Evolutionary conservation across 30 jellyfish, hydroid and myxozoan species (phyloP), one percentile per base, ranked within the genome.

Genomic region (Cassiopea xamachana): DNA sequence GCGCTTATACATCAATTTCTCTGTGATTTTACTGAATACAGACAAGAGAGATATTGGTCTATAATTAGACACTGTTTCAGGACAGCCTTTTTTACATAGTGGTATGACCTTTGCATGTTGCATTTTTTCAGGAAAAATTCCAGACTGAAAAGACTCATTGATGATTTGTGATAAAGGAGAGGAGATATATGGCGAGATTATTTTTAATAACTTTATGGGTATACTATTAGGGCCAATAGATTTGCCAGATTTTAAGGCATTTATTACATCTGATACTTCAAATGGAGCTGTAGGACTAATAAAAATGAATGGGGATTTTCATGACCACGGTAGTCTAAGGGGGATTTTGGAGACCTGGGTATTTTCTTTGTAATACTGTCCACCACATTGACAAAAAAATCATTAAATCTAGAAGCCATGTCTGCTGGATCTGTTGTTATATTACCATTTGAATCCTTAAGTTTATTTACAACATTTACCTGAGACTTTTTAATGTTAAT

Each of bases 191-290:
- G 81, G 89, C 7, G 89, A 86, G 39, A 58, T 89, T 1, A 74
- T 74, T 86, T 75, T 86, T 16, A 86, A 75, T 68, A 86, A 75
- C 81, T 86, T 86, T 44, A 86, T 49, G 60, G 90, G 91, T 17
- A 78, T 87, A 78, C 94, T 87, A 68, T 76, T 87, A 14, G 94
- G 90, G 48, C 94, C 94, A 43, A 64, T 60, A 9, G 94, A 87
- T 87, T 87, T 87, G 3, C 94, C 94, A 87, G 85, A 75, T 78
- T 87, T 87, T 47, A 87, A 48, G 55, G 60, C 18, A 61, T 48
- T 69, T 45, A 87, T 87, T 4, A 77, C 70, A 27, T 43, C 90
- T 12, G 85, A 87, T 87, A 87, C 81, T 87, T 62, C 94, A 87
- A 44, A 44, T 7, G 84, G 84, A 43, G 70, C 84, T 17, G 43